A percentile compares a stretch with the other conserved stretches of the same genome.
These are phyloP conservation scores for Brachyptera risi DNA, from an alignment of 2,888 invertebrate species.

Conservation along the genomic window DNA sequence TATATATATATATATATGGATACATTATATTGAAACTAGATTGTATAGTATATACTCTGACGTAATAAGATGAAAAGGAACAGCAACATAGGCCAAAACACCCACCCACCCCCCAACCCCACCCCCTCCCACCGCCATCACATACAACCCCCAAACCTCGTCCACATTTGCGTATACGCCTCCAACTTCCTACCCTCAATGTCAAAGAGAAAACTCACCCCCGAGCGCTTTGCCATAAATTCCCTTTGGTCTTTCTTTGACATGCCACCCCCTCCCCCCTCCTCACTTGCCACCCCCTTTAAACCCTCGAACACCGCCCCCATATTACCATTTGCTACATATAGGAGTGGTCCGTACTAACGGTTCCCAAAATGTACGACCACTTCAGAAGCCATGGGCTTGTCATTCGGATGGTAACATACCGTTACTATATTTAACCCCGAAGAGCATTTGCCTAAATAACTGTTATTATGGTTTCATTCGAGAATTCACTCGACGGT, in stretches of 20 bases:
- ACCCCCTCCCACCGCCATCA: neutral
- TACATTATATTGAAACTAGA: too few relatives aligned
- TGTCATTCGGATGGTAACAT: too few relatives aligned
- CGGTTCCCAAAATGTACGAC: conserved; percentile 17
- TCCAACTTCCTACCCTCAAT: conserved; percentile 23
- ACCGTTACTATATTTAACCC: too few relatives aligned
- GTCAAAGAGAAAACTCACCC: conserved; percentile 20
- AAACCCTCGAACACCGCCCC: conserved; percentile 19
- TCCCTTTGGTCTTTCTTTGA: conserved; percentile 29
- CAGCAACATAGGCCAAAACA: conserved; percentile 7
- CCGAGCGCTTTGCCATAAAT: conserved; percentile 23
- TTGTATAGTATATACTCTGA: too few relatives aligned
- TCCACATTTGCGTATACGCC: conserved; percentile 22
- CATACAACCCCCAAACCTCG: conserved; percentile 1
- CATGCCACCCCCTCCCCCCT: conserved; percentile 20
- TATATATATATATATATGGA: too few relatives aligned
- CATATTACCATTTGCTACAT: conserved; percentile 30
- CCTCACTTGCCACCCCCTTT: neutral
- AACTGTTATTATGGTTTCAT: too few relatives aligned
- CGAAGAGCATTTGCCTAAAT: too few relatives aligned
- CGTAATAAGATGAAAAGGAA: conserved; percentile 9
- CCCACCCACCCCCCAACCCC: neutral
- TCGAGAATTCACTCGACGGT: too few relatives aligned
- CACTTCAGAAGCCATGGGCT: too few relatives aligned
- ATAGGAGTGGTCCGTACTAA: conserved; percentile 18